These are phyloP conservation scores for Falco naumanni DNA, from an alignment of 2,797 vertebrate genomes.

Conservation along the genomic window DNA sequence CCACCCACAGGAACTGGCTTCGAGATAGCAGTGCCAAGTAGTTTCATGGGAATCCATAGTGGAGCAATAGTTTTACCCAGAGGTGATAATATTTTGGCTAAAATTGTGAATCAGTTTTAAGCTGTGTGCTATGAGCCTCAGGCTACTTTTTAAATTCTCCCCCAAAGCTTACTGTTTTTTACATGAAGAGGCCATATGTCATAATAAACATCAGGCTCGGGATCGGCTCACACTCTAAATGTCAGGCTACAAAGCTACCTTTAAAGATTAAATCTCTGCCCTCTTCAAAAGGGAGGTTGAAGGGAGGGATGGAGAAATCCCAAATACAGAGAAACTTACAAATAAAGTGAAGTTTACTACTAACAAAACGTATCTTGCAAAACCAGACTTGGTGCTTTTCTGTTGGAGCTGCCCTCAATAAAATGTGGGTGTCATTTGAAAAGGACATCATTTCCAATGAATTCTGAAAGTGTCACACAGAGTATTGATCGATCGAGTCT, in stretches of 20 bases:
- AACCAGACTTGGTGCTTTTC: constrained; percentile 69
- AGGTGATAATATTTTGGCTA: constrained; percentile 57
- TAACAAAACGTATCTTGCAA: constrained; percentile 66
- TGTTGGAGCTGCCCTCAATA: constrained; percentile 72
- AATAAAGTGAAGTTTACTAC: constrained; percentile 68
- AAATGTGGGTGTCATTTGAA: constrained; percentile 79
- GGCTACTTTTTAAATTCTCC: constrained; percentile 62
- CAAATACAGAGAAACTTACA: constrained; percentile 58
- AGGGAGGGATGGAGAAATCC: constrained; percentile 56
- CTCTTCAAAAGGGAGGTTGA: constrained; percentile 61
- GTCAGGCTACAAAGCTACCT: constrained; percentile 71
- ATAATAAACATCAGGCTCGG: constrained; percentile 64
- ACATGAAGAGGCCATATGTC: constrained; percentile 54
- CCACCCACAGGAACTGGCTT: constrained; percentile 40
- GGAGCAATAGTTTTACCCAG: constrained; percentile 19
- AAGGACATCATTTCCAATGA: constrained; percentile 81
- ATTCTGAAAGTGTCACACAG: constrained; percentile 80
- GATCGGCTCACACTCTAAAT: constrained; percentile 69
- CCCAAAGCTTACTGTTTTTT: constrained; percentile 61
- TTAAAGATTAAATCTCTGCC: constrained; percentile 68
- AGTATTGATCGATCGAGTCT: constrained; percentile 88
- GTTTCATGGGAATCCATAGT: constrained; percentile 25
- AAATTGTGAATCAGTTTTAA: constrained; percentile 54
- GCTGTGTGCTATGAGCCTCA: neutral
- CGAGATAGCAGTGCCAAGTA: neutral